Base-by-base conservation (phyloP, 2,113 vertebrate species). In the Brienomyrus brachyistius region DNA sequence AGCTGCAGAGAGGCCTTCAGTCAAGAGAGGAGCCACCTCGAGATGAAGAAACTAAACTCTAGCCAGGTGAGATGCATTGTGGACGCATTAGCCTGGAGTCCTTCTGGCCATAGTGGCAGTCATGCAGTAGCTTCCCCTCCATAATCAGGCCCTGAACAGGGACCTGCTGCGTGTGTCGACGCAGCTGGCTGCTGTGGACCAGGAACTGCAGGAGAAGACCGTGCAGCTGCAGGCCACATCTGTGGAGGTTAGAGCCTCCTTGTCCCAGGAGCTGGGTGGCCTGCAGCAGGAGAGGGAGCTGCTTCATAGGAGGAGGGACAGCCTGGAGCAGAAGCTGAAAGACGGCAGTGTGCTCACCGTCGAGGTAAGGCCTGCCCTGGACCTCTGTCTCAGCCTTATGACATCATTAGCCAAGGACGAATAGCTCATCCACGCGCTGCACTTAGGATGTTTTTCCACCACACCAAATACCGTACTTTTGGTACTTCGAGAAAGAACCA, bases 1-100 rank as follows among this genome's bases (percentile, higher is more conserved):
- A 92, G 93, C 35, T 96, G 94, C 91, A 97, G 97, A 90, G 97
- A 98, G 93, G 93, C 93, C 13, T 94, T 97, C 90, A 89, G 96
- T 27, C 94, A 96, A 89, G 96, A 97, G 92, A 98, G 96, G 91
- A 96, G 91, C 90, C 95, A 95, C 52, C 91, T 99, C 35, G 96
- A 98, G 93, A 93, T 93, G n/a, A 97, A 97, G 95, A 97, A 95
- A 94, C 91, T 98, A 6, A 93, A 94, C 85, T 97, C 96, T 90
- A 98, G 97, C 91, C 97, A 98, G 97, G 98, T 99, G 90, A 59
- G 52, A 91, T 19, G 1, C 85, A 86, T n/a, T 31, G 74, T 43
- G 74, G 35, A 5, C 5, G 15, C 85, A 31, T 86, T 27, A 15
- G 11, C 9, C 4, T n/a, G n/a, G 48, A 8, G 51, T 40, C 51